A percentile compares a stretch with the other conserved stretches of the same genome.
phyloP scores from a whole-genome alignment of 1,140 invertebrate genomes.

The Nylanderia fulva region DNA sequence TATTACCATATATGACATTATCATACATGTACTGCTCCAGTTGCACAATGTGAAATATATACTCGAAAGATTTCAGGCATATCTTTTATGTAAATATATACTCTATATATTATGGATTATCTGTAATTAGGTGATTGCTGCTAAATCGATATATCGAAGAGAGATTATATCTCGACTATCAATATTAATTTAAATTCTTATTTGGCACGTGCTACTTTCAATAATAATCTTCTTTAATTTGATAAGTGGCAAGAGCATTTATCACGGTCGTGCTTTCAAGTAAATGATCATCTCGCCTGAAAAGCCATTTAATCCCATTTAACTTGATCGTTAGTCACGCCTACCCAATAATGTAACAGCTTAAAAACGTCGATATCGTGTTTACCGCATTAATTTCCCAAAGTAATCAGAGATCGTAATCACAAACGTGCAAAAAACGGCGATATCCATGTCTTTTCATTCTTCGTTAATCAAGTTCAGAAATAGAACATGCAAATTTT shows the following conservation, averaged over 20 bases:
- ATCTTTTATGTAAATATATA: no score
- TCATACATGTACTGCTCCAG: neutral
- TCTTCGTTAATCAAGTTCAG: no score
- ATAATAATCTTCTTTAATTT: constrained; percentile 16
- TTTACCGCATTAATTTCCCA: constrained; percentile 7
- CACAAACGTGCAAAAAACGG: no score
- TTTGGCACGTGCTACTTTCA: neutral
- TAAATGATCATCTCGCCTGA: constrained; percentile 30
- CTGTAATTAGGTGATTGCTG: neutral
- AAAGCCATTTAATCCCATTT: constrained; percentile 48
- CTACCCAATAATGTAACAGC: constrained; percentile 34
- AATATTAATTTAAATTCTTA: neutral
- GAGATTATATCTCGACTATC: neutral
- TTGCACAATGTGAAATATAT: neutral
- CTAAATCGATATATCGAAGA: constrained; percentile 14
- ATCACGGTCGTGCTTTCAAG: constrained; percentile 26
- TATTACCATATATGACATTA: no score
- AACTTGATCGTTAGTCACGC: constrained; percentile 41
- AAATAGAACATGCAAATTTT: no score
- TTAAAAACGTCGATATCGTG: constrained; percentile 1
- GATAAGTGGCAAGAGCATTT: constrained; percentile 40
- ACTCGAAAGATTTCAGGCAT: neutral
- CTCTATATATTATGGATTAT: neutral
- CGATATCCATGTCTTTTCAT: no score
- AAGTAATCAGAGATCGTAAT: neutral